These are phyloP conservation scores for Coturnix japonica DNA, from an alignment of 2,113 vertebrate species.

Conservation along the genomic window DNA sequence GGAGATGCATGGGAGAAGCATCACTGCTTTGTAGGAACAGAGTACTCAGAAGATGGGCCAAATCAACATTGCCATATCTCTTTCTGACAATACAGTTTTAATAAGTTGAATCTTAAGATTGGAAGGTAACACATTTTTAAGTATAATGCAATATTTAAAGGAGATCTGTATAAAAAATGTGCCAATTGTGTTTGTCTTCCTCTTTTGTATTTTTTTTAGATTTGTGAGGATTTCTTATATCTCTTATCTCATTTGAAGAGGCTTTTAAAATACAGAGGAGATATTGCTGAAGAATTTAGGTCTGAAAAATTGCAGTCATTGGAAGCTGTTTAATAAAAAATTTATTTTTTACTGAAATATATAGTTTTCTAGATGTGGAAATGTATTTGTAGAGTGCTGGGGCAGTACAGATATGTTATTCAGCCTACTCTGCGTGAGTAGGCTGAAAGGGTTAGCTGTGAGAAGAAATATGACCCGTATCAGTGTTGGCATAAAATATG, in stretches of 20 bases:
- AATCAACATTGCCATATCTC: background rate
- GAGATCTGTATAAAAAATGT: background rate
- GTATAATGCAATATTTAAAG: background rate
- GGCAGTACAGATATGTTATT: background rate
- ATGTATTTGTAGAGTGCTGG: background rate
- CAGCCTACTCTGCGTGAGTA: background rate
- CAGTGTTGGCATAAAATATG: background rate
- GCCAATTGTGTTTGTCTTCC: background rate
- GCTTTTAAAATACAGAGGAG: background rate
- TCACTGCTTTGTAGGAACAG: background rate
- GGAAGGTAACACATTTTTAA: background rate
- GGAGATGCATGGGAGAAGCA: background rate
- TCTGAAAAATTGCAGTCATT: background rate
- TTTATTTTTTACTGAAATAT: slow-evolving; percentile 6
- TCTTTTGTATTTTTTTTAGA: background rate
- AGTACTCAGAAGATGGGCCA: background rate
- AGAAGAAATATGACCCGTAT: background rate
- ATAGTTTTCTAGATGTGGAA: background rate
- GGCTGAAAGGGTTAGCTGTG: background rate
- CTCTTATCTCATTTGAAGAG: background rate
- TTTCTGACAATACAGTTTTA: background rate
- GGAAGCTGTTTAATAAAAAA: background rate
- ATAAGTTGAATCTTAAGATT: background rate
- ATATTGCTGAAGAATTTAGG: background rate
- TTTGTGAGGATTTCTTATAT: background rate